phyloP scores from a whole-genome alignment of 1,140 invertebrate species.

The Drosophila lacteicornis region DNA sequence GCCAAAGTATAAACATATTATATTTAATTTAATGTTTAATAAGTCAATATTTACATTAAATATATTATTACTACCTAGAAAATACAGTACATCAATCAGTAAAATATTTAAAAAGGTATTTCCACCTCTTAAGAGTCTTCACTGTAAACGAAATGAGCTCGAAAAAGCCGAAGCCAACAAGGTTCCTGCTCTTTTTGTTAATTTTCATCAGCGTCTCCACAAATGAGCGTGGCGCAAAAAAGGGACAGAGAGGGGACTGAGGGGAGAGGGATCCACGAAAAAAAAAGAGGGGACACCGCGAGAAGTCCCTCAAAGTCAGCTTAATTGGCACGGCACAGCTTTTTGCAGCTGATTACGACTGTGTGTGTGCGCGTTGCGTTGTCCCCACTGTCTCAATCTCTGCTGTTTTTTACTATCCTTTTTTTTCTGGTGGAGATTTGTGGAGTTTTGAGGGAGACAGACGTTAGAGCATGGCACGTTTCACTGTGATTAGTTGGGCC shows the following conservation, averaged over 20 bases:
- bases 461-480: slow-evolving; percentile 35
- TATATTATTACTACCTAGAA: too few relatives aligned
- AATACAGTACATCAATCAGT: not conserved
- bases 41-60: too few relatives aligned
- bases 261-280: not conserved
- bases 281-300: slow-evolving; percentile 16
- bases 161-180: slow-evolving; percentile 61
- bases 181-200: slow-evolving; percentile 69
- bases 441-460: slow-evolving; percentile 6
- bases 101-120: not conserved
- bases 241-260: not conserved
- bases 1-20: too few relatives aligned
- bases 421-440: not conserved
- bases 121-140: not conserved
- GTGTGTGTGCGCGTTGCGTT: slow-evolving; percentile 15
- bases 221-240: slow-evolving; percentile 47
- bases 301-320: slow-evolving; percentile 69
- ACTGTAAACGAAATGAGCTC: slow-evolving; percentile 48
- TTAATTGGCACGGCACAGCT: slow-evolving; percentile 66
- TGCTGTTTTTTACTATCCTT: not conserved
- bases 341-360: slow-evolving; percentile 48
- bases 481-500: slow-evolving; percentile 43
- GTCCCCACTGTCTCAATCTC: slow-evolving; percentile 24
- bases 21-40: too few relatives aligned
- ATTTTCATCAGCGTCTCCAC: slow-evolving; percentile 70